Evolutionary conservation across 2,888 invertebrate genomes (phyloP).

Genomic region (Poecilus cupreus): DNA sequence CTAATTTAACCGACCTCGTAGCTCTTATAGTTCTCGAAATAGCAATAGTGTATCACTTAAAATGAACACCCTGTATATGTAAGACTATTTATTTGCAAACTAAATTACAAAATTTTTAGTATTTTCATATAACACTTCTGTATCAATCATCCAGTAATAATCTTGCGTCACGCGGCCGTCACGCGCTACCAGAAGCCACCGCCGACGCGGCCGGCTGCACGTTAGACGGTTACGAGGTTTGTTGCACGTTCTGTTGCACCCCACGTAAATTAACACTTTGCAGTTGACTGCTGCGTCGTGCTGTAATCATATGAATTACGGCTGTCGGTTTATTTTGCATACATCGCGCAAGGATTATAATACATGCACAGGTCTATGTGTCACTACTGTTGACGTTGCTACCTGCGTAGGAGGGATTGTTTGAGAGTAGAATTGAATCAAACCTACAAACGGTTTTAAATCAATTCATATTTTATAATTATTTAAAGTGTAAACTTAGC

Average conservation of each 20-base stretch:
- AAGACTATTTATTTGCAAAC: too few relatives aligned
- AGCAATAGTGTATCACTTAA: too few relatives aligned
- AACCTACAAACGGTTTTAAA: background rate
- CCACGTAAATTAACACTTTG: conserved; percentile 7
- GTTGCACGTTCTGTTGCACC: background rate
- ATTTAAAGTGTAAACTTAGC: too few relatives aligned
- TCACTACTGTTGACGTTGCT: background rate
- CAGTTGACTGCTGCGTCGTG: background rate
- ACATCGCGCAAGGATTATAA: background rate
- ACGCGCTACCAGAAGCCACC: background rate
- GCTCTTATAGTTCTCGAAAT: too few relatives aligned
- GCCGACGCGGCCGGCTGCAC: background rate
- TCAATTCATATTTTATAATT: too few relatives aligned
- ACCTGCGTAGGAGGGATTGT: background rate
- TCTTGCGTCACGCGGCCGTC: background rate
- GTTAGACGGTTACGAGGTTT: background rate
- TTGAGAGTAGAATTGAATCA: background rate
- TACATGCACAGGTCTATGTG: background rate
- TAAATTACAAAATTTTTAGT: too few relatives aligned
- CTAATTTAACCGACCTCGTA: too few relatives aligned
- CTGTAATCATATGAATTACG: background rate
- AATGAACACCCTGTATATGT: too few relatives aligned
- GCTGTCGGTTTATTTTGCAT: background rate
- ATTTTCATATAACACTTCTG: too few relatives aligned
- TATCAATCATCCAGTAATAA: too few relatives aligned